Conservation (phyloP, 2,797 vertebrate species). For the Streptopelia turtur region DNA sequence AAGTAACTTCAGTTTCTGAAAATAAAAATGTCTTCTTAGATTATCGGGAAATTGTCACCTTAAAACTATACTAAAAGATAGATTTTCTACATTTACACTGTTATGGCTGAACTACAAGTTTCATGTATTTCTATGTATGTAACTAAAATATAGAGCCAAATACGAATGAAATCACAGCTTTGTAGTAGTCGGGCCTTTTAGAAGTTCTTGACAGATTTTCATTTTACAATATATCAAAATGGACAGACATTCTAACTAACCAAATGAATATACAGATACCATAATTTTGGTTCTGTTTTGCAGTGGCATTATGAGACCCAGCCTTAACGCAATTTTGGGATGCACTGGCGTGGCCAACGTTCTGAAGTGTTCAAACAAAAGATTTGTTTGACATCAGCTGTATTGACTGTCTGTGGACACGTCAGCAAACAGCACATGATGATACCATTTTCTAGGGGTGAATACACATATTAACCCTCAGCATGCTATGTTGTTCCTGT, state of each 20-base stretch:
- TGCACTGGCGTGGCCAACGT: constrained; percentile 71
- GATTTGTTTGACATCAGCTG: not conserved
- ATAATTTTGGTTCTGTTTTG: not conserved
- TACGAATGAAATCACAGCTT: not conserved
- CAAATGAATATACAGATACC: not conserved
- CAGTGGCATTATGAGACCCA: constrained; percentile 70
- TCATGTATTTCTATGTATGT: not conserved
- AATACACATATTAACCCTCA: not conserved
- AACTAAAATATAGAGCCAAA: not conserved
- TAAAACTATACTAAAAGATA: not conserved
- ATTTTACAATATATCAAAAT: not conserved
- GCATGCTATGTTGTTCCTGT: not conserved
- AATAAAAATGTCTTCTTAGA: not conserved
- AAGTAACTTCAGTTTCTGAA: not conserved
- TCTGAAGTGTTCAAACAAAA: constrained; percentile 62
- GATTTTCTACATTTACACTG: not conserved
- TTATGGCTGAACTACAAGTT: not conserved
- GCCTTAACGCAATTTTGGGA: constrained; percentile 70
- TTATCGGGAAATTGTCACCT: not conserved
- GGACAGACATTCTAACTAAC: not conserved
- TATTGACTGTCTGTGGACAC: not conserved
- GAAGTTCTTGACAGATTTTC: not conserved
- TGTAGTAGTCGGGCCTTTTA: not conserved
- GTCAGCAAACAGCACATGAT: not conserved
- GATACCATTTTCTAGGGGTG: not conserved